phyloP scores from a whole-genome alignment of 2,113 vertebrate genomes.

The Empidonax traillii region DNA sequence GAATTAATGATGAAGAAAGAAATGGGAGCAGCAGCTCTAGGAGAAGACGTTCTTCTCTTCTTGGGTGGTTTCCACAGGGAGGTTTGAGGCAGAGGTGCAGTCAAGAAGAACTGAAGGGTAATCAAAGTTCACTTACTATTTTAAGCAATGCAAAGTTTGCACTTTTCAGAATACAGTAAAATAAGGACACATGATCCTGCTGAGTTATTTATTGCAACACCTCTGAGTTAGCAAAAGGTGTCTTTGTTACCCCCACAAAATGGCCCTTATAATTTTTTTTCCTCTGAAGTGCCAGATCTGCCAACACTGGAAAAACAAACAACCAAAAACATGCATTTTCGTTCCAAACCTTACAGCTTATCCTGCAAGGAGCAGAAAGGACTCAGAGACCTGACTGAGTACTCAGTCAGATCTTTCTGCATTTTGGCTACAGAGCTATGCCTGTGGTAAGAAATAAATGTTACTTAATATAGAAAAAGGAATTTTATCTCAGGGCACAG shows the following conservation, averaged over 20 bases:
- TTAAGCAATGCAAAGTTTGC: conserved; percentile 6
- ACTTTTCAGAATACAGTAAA: background rate
- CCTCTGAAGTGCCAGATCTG: background rate
- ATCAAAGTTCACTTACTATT: background rate
- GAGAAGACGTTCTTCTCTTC: background rate
- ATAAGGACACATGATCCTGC: background rate
- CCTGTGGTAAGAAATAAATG: background rate
- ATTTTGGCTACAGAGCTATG: background rate
- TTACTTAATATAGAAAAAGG: background rate
- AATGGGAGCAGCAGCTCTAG: background rate
- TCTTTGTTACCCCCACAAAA: background rate
- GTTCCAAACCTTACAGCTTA: background rate
- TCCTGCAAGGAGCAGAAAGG: background rate
- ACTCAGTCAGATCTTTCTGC: background rate
- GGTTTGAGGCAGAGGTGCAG: background rate
- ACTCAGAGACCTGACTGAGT: background rate
- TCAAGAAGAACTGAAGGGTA: background rate
- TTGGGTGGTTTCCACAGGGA: background rate
- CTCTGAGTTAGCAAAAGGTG: conserved; percentile 22
- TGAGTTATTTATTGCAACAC: background rate
- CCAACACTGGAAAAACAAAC: background rate
- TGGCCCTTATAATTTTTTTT: background rate
- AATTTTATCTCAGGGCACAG: background rate
- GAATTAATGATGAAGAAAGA: background rate
- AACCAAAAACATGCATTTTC: background rate